Evolutionary conservation across 2,888 invertebrate species (phyloP).

Genomic region (Exocentrus adspersus): DNA sequence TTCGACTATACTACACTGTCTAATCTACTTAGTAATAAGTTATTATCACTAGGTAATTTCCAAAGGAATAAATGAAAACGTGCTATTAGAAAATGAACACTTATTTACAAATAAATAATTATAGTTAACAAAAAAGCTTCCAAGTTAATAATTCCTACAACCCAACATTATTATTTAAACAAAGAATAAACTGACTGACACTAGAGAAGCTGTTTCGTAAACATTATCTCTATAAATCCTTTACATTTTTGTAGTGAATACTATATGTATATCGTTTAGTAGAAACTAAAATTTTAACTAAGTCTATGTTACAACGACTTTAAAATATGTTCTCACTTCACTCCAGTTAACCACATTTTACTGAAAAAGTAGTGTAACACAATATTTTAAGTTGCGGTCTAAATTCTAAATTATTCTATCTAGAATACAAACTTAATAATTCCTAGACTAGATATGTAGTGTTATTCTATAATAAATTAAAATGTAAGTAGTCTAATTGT

Average conservation of each 20-base stretch:
- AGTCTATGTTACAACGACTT: conserved; percentile 34
- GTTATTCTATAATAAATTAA: conserved; percentile 21
- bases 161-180: background rate
- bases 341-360: conserved; percentile 28
- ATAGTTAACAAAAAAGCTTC: conserved; percentile 14
- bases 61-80: conserved; percentile 23
- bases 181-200: no score
- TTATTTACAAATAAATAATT: conserved; percentile 18
- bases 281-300: conserved; percentile 31
- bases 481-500: conserved; percentile 17
- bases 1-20: conserved; percentile 53
- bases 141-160: background rate
- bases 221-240: no score
- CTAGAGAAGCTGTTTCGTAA: no score
- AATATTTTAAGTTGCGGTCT: conserved; percentile 19
- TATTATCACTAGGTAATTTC: conserved; percentile 15
- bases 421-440: conserved; percentile 38
- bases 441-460: conserved; percentile 32
- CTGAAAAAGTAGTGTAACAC: conserved; percentile 23
- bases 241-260: background rate
- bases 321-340: conserved; percentile 36
- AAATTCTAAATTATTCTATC: conserved; percentile 29
- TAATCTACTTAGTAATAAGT: conserved; percentile 35
- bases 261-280: background rate
- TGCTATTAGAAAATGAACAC: conserved; percentile 22